Evolutionary conservation across 2,113 vertebrate genomes (phyloP).

Genomic region (Cebidichthys violaceus): DNA sequence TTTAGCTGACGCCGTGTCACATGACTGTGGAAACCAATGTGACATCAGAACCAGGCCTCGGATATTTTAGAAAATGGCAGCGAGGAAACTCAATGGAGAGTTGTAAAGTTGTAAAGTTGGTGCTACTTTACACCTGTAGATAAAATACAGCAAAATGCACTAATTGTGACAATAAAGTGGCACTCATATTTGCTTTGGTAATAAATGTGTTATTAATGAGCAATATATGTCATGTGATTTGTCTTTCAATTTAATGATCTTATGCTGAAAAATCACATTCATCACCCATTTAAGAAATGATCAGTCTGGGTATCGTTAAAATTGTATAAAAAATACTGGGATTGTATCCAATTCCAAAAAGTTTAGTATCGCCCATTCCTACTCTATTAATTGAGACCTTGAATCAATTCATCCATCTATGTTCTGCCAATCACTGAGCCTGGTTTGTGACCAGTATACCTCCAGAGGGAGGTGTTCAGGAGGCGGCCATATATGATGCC

Average conservation of each 20-base stretch:
- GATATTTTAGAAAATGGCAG: too few species aligned
- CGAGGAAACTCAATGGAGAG: too few species aligned
- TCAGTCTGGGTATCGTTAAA: background rate
- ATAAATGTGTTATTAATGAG: background rate
- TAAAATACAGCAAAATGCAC: too few species aligned
- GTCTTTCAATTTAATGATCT: background rate
- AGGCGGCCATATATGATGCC: background rate
- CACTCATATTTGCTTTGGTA: background rate
- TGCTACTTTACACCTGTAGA: too few species aligned
- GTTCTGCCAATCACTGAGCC: too few species aligned
- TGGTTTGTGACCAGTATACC: background rate
- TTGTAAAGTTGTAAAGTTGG: too few species aligned
- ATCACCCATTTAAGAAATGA: background rate
- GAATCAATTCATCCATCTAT: too few species aligned
- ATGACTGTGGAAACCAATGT: too few species aligned
- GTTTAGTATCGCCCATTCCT: background rate
- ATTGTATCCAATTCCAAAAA: background rate
- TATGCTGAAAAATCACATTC: background rate
- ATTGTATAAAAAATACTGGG: background rate
- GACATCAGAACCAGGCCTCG: too few species aligned
- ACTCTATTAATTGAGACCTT: too few species aligned
- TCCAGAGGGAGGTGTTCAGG: background rate
- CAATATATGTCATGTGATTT: background rate
- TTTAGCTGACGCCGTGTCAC: too few species aligned
- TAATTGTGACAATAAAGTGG: too few species aligned